phyloP scores from a whole-genome alignment of 2,797 vertebrate genomes.

The Babyrousa celebensis region DNA sequence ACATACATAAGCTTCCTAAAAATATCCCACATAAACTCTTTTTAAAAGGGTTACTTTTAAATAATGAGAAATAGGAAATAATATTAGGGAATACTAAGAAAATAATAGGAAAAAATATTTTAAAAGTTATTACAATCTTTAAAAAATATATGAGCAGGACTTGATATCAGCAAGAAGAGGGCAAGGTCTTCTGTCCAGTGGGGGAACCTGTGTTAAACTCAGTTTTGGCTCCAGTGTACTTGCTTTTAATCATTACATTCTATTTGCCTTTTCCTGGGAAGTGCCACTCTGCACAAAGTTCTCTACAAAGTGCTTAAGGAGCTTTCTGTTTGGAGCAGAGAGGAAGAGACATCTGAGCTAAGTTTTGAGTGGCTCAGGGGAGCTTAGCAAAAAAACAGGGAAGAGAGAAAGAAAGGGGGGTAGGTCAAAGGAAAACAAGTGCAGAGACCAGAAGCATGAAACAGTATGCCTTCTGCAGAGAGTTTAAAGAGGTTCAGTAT shows the following conservation, averaged over 20 bases:
- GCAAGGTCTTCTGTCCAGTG: neutral
- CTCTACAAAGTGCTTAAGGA: neutral
- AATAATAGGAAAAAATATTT: neutral
- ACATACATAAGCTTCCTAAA: neutral
- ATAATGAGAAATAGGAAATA: neutral
- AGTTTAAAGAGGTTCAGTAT: neutral
- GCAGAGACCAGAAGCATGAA: neutral
- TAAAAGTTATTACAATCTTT: neutral
- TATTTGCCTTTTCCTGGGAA: neutral
- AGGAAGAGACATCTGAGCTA: neutral
- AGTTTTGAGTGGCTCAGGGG: neutral
- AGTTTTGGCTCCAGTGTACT: neutral
- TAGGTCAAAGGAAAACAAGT: neutral
- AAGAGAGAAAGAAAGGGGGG: neutral
- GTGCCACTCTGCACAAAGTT: neutral
- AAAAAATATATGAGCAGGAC: neutral
- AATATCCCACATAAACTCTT: neutral
- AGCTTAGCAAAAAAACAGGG: neutral
- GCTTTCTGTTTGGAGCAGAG: neutral
- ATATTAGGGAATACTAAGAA: neutral
- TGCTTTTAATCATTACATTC: neutral
- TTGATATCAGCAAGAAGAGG: neutral
- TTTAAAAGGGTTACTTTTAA: constrained; percentile 3
- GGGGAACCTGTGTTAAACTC: neutral
- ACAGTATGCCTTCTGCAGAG: neutral